phyloP scores from a whole-genome alignment of 2,888 invertebrate genomes.

The Euplexia lucipara region DNA sequence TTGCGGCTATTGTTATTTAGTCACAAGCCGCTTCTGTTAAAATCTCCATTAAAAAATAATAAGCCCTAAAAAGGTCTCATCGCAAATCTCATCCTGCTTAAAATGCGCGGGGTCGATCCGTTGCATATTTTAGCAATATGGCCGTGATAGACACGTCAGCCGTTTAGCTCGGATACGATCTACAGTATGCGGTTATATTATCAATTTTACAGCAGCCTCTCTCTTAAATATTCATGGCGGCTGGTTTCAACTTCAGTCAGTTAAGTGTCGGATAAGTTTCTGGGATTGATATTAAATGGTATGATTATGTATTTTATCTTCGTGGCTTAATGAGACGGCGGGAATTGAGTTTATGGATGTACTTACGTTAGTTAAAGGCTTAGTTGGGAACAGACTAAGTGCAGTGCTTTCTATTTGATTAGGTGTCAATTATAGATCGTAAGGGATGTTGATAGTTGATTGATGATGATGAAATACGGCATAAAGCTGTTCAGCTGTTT shows the following conservation, averaged over 20 bases:
- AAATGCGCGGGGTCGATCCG: slow-evolving; percentile 22
- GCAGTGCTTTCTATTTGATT: no score
- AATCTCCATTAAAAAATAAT: not conserved
- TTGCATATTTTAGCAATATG: slow-evolving; percentile 58
- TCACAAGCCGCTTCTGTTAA: no score
- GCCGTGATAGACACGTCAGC: slow-evolving; percentile 40
- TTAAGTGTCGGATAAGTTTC: slow-evolving; percentile 41
- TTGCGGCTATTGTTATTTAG: no score
- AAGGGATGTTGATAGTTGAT: not conserved
- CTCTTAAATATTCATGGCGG: slow-evolving; percentile 58
- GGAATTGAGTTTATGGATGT: not conserved
- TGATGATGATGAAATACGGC: no score
- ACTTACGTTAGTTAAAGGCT: not conserved
- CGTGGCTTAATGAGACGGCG: no score
- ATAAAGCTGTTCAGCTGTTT: no score
- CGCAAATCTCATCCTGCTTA: slow-evolving; percentile 34
- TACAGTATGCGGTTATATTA: slow-evolving; percentile 60
- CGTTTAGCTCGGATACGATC: slow-evolving; percentile 45
- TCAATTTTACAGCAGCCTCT: slow-evolving; percentile 54
- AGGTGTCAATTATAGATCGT: no score
- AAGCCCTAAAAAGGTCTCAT: slow-evolving; percentile 17
- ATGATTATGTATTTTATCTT: slow-evolving; percentile 15
- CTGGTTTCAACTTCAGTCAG: slow-evolving; percentile 29
- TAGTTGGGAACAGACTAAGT: no score
- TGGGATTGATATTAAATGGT: slow-evolving; percentile 31